These are phyloP conservation scores for Cylloceria caligata DNA, from an alignment of 2,888 invertebrate genomes.

Conservation along the genomic window DNA sequence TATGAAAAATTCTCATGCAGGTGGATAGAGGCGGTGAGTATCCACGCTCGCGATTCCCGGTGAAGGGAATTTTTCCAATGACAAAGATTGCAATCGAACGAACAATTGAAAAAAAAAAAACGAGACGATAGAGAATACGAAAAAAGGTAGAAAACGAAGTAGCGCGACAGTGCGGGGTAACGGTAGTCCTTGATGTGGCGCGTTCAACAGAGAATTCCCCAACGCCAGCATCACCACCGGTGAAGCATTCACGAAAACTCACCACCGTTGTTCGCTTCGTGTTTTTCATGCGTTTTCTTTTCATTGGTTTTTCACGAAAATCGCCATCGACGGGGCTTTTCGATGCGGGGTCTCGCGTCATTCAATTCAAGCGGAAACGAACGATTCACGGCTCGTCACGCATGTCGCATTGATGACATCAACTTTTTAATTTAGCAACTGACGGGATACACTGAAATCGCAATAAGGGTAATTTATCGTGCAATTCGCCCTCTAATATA, in stretches of 20 bases:
- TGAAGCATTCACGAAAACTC: constrained; percentile 53
- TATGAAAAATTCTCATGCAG: constrained; percentile 4
- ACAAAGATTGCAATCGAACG: constrained; percentile 58
- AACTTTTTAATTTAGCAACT: constrained; percentile 8
- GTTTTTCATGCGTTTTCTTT: constrained; percentile 52
- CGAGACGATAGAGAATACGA: neutral
- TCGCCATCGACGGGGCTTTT: constrained; percentile 34
- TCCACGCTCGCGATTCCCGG: constrained; percentile 20
- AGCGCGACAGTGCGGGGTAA: constrained; percentile 43
- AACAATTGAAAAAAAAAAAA: constrained; percentile 31
- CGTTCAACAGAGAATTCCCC: constrained; percentile 58
- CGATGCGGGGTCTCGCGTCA: constrained; percentile 7
- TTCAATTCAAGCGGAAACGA: constrained; percentile 39
- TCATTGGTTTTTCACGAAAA: constrained; percentile 50
- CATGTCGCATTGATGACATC: constrained; percentile 8
- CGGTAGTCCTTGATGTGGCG: constrained; percentile 46
- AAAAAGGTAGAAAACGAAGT: constrained; percentile 22
- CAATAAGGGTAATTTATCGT: neutral
- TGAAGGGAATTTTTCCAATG: constrained; percentile 53
- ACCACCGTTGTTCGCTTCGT: constrained; percentile 37
- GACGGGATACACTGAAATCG: neutral
- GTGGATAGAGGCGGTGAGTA: neutral
- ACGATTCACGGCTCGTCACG: constrained; percentile 12
- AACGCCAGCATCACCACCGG: constrained; percentile 46
- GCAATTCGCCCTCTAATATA: neutral